Evolutionary conservation across 2,797 vertebrate species (phyloP).

Genomic region (Heliangelus exortis): DNA sequence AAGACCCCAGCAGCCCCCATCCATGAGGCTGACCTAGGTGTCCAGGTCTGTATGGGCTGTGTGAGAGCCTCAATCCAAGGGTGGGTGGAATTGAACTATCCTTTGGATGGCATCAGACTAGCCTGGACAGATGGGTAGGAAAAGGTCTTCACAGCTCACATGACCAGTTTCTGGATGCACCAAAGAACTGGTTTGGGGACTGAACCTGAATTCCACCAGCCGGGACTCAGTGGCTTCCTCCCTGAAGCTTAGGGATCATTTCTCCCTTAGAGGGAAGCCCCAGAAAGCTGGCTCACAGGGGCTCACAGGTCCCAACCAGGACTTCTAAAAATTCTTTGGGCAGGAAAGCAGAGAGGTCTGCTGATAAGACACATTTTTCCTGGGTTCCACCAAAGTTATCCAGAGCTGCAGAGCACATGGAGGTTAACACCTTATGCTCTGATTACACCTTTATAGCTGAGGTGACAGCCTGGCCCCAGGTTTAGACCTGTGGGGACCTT

Average conservation of each 20-base stretch:
- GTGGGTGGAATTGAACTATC: accelerated
- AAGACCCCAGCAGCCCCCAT: neutral
- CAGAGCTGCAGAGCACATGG: neutral
- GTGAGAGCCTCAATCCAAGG: neutral
- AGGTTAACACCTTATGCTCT: neutral
- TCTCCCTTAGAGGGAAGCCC: neutral
- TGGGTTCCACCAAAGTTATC: neutral
- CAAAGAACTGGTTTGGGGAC: neutral
- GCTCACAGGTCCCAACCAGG: neutral
- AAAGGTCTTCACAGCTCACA: neutral
- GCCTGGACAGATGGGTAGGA: neutral
- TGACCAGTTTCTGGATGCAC: neutral
- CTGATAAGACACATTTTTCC: neutral
- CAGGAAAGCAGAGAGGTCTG: neutral
- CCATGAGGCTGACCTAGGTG: neutral
- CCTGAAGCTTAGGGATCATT: neutral
- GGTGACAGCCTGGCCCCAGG: neutral
- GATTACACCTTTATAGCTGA: neutral
- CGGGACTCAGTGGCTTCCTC: neutral
- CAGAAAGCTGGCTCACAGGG: neutral
- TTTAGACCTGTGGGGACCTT: neutral
- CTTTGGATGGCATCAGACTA: accelerated
- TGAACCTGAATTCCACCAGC: neutral
- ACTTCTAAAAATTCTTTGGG: neutral
- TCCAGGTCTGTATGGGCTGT: accelerated